Base-by-base conservation (phyloP, 2,888 invertebrate genomes). In the Gonocerus acuteangulatus region DNA sequence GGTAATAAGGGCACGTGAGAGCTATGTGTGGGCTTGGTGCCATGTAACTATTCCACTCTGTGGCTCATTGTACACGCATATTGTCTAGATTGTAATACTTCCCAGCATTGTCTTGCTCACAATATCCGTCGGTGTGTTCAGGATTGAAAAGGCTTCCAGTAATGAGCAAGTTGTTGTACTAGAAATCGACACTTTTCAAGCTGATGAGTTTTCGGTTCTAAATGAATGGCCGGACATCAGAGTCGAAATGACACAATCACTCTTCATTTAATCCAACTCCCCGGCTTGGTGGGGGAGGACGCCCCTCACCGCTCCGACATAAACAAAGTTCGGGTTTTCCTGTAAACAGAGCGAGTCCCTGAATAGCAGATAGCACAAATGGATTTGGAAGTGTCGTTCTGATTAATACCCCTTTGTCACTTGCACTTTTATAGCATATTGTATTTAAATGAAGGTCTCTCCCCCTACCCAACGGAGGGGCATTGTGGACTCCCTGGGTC, bases 391-490 rank as follows among this genome's bases (percentile, higher is more conserved):
- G 54, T 54, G 54, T 54, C 21, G 42, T 36, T 2, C 54, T 54
- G 54, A 54, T 54, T 54, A 54, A 54, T 54, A 54, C 54, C 54
- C 54, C 54, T 54, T 54, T 54, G 54, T 54, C 54, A 54, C 54
- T 54, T 54, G 54, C 54, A 54, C 54, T 54, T 54, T 54, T 54
- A 54, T 54, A 54, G 54, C 54, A 54, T 54, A 54, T 54, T 54
- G 54, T 54, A 54, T 54, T 54, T 54, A 54, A 54, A 54, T 54
- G 54, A 54, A 54, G 54, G 39, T n/a, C 15, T 21, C 22, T n/a
- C 7, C 42, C 54, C 19, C 18, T 2, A 27, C 51, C 27, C 15
- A 42, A 42, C 42, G 15, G 54, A n/a, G 3, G 42, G 6, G 22
- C 21, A 51, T 51, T 51, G 51, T 51, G 13, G 19, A n/a, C 9